Percentiles rank a stretch among this genome's conserved stretches.
Conservation (phyloP, 2,888 invertebrate genomes). For the Drosophila emarginata region DNA sequence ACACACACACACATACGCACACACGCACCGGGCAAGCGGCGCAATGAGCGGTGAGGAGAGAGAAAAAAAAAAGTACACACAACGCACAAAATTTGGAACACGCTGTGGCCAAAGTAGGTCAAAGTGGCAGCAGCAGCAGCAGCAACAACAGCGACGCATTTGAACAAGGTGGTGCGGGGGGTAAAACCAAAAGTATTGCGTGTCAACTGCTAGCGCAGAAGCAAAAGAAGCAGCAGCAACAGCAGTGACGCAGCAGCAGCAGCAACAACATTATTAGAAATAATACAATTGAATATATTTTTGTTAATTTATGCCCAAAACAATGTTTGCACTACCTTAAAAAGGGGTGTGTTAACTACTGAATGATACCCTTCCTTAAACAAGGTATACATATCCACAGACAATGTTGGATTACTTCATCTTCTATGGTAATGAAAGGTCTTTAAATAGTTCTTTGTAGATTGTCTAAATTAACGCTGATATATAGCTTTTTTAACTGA, state of each 20-base stretch:
- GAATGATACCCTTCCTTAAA: background rate
- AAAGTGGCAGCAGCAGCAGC: conserved; percentile 69
- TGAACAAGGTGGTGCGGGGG: conserved; percentile 3
- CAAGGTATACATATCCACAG: background rate
- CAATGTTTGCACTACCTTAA: conserved; percentile 23
- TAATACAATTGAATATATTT: conserved; percentile 9
- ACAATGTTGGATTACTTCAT: too few relatives aligned
- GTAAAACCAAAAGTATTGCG: conserved; percentile 57
- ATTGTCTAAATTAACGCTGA: too few relatives aligned
- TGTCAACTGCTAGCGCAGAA: conserved; percentile 55
- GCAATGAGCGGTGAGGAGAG: conserved; percentile 12
- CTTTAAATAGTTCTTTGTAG: too few relatives aligned
- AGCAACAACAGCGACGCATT: conserved; percentile 48
- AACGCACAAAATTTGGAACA: conserved; percentile 71
- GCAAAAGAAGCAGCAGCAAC: conserved; percentile 23
- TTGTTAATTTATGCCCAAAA: conserved; percentile 67
- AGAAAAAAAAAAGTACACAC: conserved; percentile 49
- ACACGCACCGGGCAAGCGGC: too few relatives aligned
- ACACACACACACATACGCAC: background rate
- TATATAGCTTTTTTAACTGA: too few relatives aligned
- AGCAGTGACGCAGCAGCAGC: conserved; percentile 19
- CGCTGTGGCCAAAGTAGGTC: conserved; percentile 74
- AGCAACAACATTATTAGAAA: conserved; percentile 39
- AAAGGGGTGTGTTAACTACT: conserved; percentile 25
- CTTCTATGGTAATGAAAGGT: too few relatives aligned